Conservation (phyloP, 1,140 invertebrate species). For the Proales similis region DNA sequence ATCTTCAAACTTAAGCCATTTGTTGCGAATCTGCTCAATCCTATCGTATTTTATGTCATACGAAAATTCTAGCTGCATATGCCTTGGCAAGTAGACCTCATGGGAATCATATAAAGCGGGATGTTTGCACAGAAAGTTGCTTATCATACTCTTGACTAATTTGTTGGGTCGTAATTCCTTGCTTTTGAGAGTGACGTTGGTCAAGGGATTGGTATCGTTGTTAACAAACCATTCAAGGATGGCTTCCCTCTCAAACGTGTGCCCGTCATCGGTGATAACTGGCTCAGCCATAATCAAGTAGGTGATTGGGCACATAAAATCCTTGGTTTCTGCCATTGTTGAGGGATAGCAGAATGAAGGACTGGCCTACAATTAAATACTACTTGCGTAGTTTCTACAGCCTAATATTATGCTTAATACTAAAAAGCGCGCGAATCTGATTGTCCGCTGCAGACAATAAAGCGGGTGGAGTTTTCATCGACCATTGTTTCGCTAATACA, state of each 20-base stretch:
- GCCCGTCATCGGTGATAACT: not conserved
- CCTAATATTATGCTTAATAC: too few species aligned
- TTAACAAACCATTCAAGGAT: not conserved
- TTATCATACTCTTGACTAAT: not conserved
- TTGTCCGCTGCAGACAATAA: too few species aligned
- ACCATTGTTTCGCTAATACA: too few species aligned
- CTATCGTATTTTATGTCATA: not conserved
- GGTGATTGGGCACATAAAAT: constrained; percentile 19
- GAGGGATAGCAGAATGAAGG: too few species aligned
- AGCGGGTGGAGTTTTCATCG: too few species aligned
- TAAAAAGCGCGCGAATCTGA: too few species aligned
- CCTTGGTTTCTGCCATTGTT: not conserved
- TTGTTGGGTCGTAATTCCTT: not conserved
- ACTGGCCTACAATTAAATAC: too few species aligned
- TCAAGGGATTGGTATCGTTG: constrained; percentile 2
- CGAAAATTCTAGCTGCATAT: not conserved
- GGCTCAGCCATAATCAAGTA: not conserved
- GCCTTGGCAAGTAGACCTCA: not conserved
- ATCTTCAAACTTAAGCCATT: not conserved
- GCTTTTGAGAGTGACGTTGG: not conserved
- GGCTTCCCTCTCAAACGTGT: constrained; percentile 18
- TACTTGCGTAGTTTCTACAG: too few species aligned
- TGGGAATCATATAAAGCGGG: not conserved
- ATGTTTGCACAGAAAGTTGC: not conserved
- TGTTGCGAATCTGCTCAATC: not conserved